phyloP scores from a whole-genome alignment of 2,888 invertebrate genomes.

The Drosophila subsilvestris region DNA sequence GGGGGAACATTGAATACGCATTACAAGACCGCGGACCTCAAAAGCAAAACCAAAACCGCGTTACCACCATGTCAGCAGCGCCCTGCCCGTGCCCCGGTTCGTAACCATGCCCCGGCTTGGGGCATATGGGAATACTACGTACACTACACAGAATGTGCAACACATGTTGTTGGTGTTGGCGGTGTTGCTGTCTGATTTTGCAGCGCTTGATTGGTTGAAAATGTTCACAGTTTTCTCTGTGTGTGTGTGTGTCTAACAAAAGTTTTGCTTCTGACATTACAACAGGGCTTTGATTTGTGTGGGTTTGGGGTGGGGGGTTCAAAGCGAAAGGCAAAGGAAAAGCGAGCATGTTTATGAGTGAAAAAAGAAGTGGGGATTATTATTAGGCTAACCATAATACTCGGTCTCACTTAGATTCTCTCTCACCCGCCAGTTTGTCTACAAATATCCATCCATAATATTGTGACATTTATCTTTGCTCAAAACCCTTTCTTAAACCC shows the following conservation, averaged over 20 bases:
- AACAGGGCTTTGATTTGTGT: constrained; percentile 63
- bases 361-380: constrained; percentile 20
- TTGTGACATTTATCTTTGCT: constrained; percentile 30
- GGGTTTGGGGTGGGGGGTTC: too few species aligned
- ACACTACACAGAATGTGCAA: constrained; percentile 64
- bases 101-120: constrained; percentile 29
- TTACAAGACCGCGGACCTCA: constrained; percentile 75
- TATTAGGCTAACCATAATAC: constrained; percentile 9
- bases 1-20: constrained; percentile 78
- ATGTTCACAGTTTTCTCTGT: constrained; percentile 57
- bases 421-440: constrained; percentile 40
- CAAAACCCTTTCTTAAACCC: constrained; percentile 23
- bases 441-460: constrained; percentile 22
- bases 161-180: constrained; percentile 70
- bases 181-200: constrained; percentile 61
- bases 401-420: neutral
- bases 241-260: constrained; percentile 67
- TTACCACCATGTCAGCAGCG: constrained; percentile 79
- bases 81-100: constrained; percentile 8
- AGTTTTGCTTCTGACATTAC: constrained; percentile 75
- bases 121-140: constrained; percentile 45
- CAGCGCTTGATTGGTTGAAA: constrained; percentile 75
- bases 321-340: too few species aligned
- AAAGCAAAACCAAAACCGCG: constrained; percentile 74
- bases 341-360: too few species aligned